Conservation (phyloP, 2,113 vertebrate species). For the Lycocorax pyrrhopterus region DNA sequence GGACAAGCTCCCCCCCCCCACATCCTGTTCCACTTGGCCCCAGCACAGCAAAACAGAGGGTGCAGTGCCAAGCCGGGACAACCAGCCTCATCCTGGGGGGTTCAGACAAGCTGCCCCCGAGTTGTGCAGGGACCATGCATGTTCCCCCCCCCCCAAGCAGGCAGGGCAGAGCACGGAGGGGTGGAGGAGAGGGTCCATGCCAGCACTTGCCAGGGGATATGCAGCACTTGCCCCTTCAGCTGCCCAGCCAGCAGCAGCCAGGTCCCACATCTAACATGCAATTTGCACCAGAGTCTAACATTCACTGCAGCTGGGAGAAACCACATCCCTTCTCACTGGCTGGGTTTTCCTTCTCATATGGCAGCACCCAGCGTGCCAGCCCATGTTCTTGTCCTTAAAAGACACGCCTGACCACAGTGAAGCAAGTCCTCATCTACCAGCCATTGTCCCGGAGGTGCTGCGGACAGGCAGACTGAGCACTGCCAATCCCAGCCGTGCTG, state of each 20-base stretch:
- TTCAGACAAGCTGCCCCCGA: not conserved
- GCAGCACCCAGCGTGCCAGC: not conserved
- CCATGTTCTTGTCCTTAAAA: slow-evolving; percentile 42
- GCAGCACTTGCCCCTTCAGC: not conserved
- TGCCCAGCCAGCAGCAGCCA: not conserved
- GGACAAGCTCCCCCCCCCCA: not conserved
- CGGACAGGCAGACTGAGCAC: not conserved
- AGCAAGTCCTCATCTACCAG: not conserved
- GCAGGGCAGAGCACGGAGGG: not conserved
- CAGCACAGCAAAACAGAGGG: not conserved
- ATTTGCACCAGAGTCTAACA: not conserved
- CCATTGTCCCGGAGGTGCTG: not conserved
- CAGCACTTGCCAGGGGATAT: not conserved
- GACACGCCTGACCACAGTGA: not conserved
- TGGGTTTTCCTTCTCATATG: not conserved
- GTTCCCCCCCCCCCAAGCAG: not conserved
- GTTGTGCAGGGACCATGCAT: not conserved
- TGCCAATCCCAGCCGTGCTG: not conserved
- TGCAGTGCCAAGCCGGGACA: not conserved
- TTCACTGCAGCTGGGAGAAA: not conserved
- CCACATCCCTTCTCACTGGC: not conserved
- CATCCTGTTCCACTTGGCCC: not conserved
- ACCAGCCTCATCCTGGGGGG: not conserved
- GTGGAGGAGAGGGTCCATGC: not conserved
- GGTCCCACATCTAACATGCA: not conserved